These are phyloP conservation scores for Maniola hyperantus DNA, from an alignment of 2,888 invertebrate species.

Conservation along the genomic window DNA sequence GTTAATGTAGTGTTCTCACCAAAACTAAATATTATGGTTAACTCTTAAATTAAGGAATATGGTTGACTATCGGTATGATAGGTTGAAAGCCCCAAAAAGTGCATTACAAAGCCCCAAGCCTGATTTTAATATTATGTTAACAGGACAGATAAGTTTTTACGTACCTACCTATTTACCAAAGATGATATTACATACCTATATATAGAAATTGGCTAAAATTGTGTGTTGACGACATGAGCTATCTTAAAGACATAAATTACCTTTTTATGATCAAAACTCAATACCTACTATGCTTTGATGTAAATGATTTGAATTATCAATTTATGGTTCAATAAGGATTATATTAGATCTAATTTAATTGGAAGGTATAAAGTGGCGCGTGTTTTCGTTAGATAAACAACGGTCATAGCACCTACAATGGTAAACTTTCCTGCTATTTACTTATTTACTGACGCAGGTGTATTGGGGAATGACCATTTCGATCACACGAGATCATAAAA, in stretches of 20 bases:
- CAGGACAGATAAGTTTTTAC: neutral
- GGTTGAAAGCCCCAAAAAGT: neutral
- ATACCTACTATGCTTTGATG: conserved; percentile 8
- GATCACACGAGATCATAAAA: conserved; percentile 7
- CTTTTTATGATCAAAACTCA: conserved; percentile 16
- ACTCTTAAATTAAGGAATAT: too few relatives aligned
- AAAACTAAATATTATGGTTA: neutral
- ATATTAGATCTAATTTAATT: conserved; percentile 14
- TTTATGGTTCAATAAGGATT: conserved; percentile 29
- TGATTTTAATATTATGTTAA: neutral
- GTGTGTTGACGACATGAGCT: neutral
- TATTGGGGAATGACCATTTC: conserved; percentile 13
- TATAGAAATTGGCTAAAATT: neutral
- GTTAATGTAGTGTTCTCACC: too few relatives aligned
- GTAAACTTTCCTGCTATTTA: neutral
- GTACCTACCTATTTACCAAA: neutral
- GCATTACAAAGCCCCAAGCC: neutral
- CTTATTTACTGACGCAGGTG: neutral
- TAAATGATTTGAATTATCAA: neutral
- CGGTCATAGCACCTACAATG: neutral
- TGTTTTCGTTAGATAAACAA: conserved; percentile 21
- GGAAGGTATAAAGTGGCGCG: conserved; percentile 17
- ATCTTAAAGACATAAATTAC: conserved; percentile 3
- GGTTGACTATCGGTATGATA: too few relatives aligned
- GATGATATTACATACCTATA: too few relatives aligned